Evolutionary conservation across 2,888 invertebrate species (phyloP).

Genomic region (Parasteatoda lunata): DNA sequence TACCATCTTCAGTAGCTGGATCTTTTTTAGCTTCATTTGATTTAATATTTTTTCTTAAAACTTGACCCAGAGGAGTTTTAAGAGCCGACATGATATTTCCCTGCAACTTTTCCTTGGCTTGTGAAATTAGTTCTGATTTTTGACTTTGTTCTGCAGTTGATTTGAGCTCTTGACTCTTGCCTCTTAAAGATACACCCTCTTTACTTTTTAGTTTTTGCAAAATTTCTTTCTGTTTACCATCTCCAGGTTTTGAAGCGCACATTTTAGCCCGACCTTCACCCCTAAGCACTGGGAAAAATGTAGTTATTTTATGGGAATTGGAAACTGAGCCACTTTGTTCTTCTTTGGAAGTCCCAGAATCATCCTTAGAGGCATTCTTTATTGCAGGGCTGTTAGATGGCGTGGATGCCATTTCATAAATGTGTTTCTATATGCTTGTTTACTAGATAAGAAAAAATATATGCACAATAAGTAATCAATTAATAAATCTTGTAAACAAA

Average conservation of each 20-base stretch:
- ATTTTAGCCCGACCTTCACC: conserved; percentile 67
- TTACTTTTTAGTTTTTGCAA: conserved; percentile 51
- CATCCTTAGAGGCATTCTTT: neutral
- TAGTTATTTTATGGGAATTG: conserved; percentile 40
- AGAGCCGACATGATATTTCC: conserved; percentile 42
- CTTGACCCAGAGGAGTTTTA: conserved; percentile 65
- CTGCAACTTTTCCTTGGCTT: conserved; percentile 35
- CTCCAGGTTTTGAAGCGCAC: conserved; percentile 54
- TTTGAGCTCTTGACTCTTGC: conserved; percentile 22
- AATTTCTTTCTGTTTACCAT: conserved; percentile 66
- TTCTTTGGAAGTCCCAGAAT: neutral
- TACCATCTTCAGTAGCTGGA: neutral
- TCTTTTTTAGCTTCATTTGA: conserved; percentile 37
- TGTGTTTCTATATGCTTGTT: neutral
- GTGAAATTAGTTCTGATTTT: conserved; percentile 18
- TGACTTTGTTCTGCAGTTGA: neutral
- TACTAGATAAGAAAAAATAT: neutral
- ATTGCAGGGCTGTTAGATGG: neutral
- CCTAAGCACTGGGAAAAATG: conserved; percentile 48
- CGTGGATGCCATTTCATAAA: neutral
- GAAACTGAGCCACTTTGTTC: neutral
- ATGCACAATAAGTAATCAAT: neutral
- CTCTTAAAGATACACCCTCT: conserved; percentile 17
- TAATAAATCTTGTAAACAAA: neutral
- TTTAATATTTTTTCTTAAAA: conserved; percentile 64